Evolutionary conservation across 2,888 invertebrate genomes (phyloP).

Genomic region (Ernsta delagoae): DNA sequence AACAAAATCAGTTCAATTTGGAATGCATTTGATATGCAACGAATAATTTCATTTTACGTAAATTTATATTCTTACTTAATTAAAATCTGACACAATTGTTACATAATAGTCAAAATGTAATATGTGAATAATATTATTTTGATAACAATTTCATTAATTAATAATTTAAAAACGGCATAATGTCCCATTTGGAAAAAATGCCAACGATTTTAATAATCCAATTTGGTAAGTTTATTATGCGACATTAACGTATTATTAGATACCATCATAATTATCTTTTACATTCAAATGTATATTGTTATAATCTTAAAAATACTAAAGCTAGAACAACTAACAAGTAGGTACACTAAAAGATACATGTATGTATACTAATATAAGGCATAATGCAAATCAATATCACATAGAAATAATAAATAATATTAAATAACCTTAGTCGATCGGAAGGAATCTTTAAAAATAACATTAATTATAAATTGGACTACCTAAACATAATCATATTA

Average conservation of each 20-base stretch:
- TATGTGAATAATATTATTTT: no score
- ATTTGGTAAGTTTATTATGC: neutral
- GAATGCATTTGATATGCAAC: constrained; percentile 41
- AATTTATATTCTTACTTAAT: neutral
- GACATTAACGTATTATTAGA: neutral
- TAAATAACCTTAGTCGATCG: constrained; percentile 12
- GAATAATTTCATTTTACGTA: constrained; percentile 10
- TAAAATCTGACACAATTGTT: neutral
- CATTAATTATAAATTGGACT: constrained; percentile 18
- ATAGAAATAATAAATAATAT: constrained; percentile 27
- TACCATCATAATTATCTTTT: neutral
- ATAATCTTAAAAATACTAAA: constrained; percentile 9
- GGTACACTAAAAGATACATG: no score
- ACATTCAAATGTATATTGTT: neutral
- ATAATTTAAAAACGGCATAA: no score
- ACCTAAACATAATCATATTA: constrained; percentile 8
- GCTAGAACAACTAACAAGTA: constrained; percentile 24
- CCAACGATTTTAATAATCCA: neutral
- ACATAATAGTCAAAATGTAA: neutral
- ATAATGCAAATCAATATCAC: constrained; percentile 38
- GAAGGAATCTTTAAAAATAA: constrained; percentile 31
- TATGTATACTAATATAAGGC: no score
- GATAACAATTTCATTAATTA: no score
- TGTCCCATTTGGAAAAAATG: neutral
- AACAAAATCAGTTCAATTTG: constrained; percentile 41